phyloP scores from a whole-genome alignment of 2,888 invertebrate species.

The Phortica magna region DNA sequence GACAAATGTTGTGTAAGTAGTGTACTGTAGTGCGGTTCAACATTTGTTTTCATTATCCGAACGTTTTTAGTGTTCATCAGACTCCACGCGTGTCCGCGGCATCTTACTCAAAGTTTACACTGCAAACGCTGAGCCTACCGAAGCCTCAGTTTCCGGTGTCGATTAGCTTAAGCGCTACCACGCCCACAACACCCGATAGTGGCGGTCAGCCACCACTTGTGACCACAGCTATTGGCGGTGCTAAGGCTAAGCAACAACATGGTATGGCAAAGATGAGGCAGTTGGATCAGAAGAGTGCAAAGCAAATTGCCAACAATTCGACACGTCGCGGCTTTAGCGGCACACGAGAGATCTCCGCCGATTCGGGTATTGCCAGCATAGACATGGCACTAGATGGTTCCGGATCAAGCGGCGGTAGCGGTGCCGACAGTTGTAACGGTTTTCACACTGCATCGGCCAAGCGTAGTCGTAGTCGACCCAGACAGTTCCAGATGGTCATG shows the following conservation, averaged over 20 bases:
- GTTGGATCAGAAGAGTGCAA: conserved; percentile 84
- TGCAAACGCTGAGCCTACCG: conserved; percentile 86
- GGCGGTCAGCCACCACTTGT: conserved; percentile 45
- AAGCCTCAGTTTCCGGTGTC: conserved; percentile 84
- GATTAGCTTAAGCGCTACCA: conserved; percentile 74
- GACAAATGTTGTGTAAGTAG: conserved; percentile 78
- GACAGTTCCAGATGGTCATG: conserved; percentile 87
- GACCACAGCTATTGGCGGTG: conserved; percentile 45
- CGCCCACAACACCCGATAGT: conserved; percentile 66
- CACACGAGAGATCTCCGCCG: conserved; percentile 77
- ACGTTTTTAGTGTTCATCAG: conserved; percentile 42
- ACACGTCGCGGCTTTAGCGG: conserved; percentile 79
- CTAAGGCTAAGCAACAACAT: conserved; percentile 61
- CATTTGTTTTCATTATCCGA: too few species aligned
- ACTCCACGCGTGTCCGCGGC: conserved; percentile 34
- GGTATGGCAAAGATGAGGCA: conserved; percentile 76
- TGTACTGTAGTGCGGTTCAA: background rate
- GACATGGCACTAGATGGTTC: conserved; percentile 73
- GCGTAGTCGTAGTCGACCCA: conserved; percentile 80
- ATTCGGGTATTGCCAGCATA: conserved; percentile 78
- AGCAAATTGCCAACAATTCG: conserved; percentile 85
- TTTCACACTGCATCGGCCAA: conserved; percentile 66
- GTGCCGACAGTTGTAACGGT: conserved; percentile 15
- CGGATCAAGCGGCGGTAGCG: conserved; percentile 51
- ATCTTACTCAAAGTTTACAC: conserved; percentile 80